Percentiles rank a stretch among this genome's conserved stretches.
These are phyloP conservation scores for Aldabrachelys gigantea DNA, from an alignment of 2,113 vertebrate genomes.

Conservation along the genomic window DNA sequence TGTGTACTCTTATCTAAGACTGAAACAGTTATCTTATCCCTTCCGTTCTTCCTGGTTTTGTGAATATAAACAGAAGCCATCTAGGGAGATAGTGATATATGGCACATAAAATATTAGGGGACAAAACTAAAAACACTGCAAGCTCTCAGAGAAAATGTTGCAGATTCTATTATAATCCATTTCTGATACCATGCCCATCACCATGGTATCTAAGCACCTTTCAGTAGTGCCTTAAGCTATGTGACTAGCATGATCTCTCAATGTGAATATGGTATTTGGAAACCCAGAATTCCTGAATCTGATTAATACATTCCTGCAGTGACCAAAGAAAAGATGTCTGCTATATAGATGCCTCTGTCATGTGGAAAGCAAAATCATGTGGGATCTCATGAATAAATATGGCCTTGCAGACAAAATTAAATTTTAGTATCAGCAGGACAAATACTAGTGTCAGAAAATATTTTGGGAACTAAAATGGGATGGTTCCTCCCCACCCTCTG, in stretches of 20 bases:
- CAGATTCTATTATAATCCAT: background rate
- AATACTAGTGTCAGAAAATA: too few relatives aligned
- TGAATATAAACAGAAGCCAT: background rate
- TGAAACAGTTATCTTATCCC: background rate
- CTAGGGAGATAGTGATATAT: background rate
- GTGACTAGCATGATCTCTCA: background rate
- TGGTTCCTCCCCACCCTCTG: too few relatives aligned
- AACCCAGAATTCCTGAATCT: background rate
- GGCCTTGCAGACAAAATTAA: background rate
- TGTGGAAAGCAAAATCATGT: background rate
- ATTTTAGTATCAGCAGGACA: too few relatives aligned
- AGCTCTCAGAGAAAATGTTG: background rate
- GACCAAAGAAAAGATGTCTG: background rate
- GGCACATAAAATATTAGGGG: background rate
- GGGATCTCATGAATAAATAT: background rate
- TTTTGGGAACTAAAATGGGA: too few relatives aligned
- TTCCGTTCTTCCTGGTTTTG: background rate
- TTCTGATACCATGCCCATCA: background rate
- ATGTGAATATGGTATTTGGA: background rate
- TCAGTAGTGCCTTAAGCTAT: background rate
- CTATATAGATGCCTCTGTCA: background rate
- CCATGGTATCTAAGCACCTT: background rate
- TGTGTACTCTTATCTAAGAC: background rate
- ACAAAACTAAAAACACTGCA: background rate
- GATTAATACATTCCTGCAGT: background rate